Conservation (phyloP, 2,113 vertebrate genomes). For the Anas platyrhynchos region DNA sequence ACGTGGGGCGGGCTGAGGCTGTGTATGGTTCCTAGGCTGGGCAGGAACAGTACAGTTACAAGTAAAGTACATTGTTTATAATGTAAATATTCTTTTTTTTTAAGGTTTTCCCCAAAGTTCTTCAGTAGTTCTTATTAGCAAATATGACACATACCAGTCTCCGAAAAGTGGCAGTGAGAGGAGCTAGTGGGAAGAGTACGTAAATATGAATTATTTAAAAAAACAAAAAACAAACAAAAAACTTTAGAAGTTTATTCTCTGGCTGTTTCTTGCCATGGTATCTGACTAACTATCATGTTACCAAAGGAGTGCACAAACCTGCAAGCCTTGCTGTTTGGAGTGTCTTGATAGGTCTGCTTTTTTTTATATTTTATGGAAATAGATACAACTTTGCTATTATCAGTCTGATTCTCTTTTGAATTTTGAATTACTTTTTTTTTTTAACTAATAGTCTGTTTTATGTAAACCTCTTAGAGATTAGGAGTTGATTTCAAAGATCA, state of each 20-base stretch:
- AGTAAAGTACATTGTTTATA: background rate
- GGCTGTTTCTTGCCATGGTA: background rate
- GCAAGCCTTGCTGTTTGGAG: background rate
- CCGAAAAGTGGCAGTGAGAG: background rate
- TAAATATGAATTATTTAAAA: slow-evolving; percentile 6
- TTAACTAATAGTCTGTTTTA: slow-evolving; percentile 4
- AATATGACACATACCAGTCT: background rate
- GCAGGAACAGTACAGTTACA: too few relatives aligned
- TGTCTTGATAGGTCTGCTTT: background rate
- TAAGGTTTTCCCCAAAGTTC: background rate
- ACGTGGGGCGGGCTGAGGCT: fast-evolving
- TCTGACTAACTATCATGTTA: slow-evolving; percentile 24
- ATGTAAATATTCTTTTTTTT: slow-evolving; percentile 28
- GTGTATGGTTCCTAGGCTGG: background rate
- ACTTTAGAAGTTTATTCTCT: background rate
- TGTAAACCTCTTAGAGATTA: slow-evolving; percentile 18
- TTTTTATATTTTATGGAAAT: background rate
- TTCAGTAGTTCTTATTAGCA: background rate
- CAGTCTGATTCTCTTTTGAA: background rate
- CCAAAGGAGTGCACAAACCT: background rate
- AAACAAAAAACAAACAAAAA: too few relatives aligned
- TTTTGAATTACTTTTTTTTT: background rate
- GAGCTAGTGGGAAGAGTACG: background rate
- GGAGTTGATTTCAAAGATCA: slow-evolving; percentile 61
- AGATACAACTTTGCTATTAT: background rate